A percentile compares a stretch with the other conserved stretches of the same genome.
phyloP scores from a whole-genome alignment of 2,797 vertebrate species.

The Botia kubotai region DNA sequence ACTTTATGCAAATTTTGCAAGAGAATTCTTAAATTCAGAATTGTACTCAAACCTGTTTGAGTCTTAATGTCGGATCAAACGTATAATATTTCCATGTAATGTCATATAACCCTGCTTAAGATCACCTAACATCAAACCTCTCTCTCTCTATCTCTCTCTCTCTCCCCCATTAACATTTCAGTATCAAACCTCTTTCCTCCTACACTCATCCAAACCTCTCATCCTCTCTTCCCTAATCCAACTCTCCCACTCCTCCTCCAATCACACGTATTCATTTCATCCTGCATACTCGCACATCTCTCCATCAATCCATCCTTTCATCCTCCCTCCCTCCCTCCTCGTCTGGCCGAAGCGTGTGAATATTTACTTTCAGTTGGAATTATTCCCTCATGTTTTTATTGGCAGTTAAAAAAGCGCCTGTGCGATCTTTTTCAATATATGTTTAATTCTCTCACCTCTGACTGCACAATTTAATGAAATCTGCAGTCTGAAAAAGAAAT shows the following conservation, averaged over 20 bases:
- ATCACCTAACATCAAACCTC: not conserved
- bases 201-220: conserved; percentile 14
- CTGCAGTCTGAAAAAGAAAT: conserved; percentile 76
- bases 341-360: conserved; percentile 29
- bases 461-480: conserved; percentile 77
- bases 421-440: conserved; percentile 72
- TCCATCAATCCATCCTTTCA: not conserved
- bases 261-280: conserved; percentile 29
- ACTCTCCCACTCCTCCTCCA: conserved; percentile 47
- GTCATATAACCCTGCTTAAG: conserved; percentile 57
- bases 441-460: conserved; percentile 71
- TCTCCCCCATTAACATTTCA: conserved; percentile 34
- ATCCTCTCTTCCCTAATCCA: conserved; percentile 26
- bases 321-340: conserved; percentile 7
- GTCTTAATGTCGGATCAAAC: conserved; percentile 51
- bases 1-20: too few species aligned
- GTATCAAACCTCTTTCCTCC: conserved; percentile 49
- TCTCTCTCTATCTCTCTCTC: conserved; percentile 39
- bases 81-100: conserved; percentile 56
- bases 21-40: too few species aligned
- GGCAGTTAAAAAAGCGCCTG: conserved; percentile 66
- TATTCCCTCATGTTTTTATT: conserved; percentile 75
- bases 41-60: too few species aligned
- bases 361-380: conserved; percentile 72
- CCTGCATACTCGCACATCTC: conserved; percentile 30